Conservation (phyloP, 2,797 vertebrate species). For the Decapterus maruadsi region DNA sequence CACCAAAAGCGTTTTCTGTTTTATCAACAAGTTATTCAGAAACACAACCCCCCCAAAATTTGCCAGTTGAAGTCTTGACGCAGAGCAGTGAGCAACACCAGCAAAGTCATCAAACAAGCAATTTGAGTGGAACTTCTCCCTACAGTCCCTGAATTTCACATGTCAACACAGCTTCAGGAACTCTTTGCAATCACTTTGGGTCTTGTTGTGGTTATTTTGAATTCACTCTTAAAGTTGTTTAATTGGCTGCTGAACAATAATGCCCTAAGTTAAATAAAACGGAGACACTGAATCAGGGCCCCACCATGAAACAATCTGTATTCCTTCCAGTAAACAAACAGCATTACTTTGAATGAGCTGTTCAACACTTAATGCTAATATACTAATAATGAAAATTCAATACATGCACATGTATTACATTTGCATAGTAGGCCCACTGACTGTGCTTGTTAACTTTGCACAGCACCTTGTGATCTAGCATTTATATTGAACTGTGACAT, state of each 20-base stretch:
- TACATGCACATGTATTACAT: too few relatives aligned
- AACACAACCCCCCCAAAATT: slow-evolving; percentile 3
- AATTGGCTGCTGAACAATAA: background rate
- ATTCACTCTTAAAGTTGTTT: background rate
- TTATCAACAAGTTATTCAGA: slow-evolving; percentile 39
- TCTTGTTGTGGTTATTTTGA: background rate
- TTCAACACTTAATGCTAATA: too few relatives aligned
- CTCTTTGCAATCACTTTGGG: background rate
- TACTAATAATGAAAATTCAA: too few relatives aligned
- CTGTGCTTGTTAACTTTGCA: too few relatives aligned
- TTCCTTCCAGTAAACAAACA: too few relatives aligned
- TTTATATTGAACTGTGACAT: too few relatives aligned
- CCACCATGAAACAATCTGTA: too few relatives aligned
- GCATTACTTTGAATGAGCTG: too few relatives aligned
- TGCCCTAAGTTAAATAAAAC: background rate
- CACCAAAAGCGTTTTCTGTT: slow-evolving; percentile 34
- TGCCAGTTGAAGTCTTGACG: background rate
- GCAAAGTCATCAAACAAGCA: background rate
- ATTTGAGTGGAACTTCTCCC: slow-evolving; percentile 4
- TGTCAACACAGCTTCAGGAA: too few relatives aligned
- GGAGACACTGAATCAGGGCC: background rate
- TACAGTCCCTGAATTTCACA: background rate
- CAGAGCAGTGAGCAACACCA: background rate
- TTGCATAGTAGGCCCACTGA: too few relatives aligned
- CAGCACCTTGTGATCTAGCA: too few relatives aligned